A percentile compares a stretch with the other conserved stretches of the same genome.
phyloP scores from a whole-genome alignment of 2,113 vertebrate genomes.

The Grantiella picta region DNA sequence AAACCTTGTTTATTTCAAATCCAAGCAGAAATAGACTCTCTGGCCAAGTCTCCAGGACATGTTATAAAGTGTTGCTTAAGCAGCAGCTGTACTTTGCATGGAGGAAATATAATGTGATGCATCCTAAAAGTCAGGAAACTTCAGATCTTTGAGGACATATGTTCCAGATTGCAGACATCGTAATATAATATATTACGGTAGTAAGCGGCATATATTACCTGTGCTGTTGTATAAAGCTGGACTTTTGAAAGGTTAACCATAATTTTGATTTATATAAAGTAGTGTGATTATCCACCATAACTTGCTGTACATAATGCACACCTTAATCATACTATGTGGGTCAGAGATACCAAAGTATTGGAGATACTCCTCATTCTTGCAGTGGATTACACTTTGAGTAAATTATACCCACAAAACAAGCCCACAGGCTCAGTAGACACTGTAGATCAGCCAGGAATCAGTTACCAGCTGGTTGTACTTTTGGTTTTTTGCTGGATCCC shows the following conservation, averaged over 20 bases:
- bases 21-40: neutral
- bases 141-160: neutral
- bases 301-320: neutral
- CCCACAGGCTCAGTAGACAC: neutral
- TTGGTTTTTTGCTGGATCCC: neutral
- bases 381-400: accelerated
- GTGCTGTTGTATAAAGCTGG: neutral
- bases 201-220: neutral
- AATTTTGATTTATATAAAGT: neutral
- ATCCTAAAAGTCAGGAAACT: neutral
- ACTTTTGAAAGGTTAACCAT: neutral
- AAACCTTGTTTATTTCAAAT: neutral
- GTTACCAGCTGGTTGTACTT: neutral
- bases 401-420: neutral
- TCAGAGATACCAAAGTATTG: neutral
- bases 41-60: neutral
- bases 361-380: neutral
- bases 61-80: neutral
- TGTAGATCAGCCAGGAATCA: neutral
- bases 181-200: neutral
- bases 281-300: neutral
- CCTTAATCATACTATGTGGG: neutral
- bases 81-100: neutral
- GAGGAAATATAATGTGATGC: neutral
- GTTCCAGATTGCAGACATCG: neutral